Evolutionary conservation across 2,888 invertebrate species (phyloP).

Genomic region (Girardia tigrina): DNA sequence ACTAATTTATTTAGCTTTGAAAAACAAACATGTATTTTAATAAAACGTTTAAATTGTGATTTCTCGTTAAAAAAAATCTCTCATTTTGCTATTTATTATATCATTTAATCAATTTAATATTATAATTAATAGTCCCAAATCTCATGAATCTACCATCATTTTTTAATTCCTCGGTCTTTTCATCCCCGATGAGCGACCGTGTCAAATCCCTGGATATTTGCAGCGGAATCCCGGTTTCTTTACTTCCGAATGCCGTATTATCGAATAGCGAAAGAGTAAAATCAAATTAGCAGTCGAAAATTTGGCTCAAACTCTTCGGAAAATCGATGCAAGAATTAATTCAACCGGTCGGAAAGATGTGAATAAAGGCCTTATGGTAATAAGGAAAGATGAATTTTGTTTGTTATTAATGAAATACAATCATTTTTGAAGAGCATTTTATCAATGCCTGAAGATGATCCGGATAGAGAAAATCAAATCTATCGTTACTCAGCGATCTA

Average conservation of each 20-base stretch:
- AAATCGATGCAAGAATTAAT: constrained; percentile 11
- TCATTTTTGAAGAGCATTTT: constrained; percentile 60
- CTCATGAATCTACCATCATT: not conserved
- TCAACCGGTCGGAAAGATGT: not conserved
- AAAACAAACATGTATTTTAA: too few species aligned
- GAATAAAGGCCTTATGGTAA: not conserved
- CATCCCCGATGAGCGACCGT: not conserved
- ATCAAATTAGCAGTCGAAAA: constrained; percentile 31
- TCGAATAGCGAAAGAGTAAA: not conserved
- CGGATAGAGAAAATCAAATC: constrained; percentile 58
- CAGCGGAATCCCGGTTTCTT: constrained; percentile 31
- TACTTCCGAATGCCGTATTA: constrained; percentile 34
- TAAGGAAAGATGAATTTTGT: not conserved
- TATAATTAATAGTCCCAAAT: not conserved
- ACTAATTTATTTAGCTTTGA: too few species aligned
- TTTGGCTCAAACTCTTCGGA: constrained; percentile 25
- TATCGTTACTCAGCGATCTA: constrained; percentile 91
- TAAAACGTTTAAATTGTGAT: too few species aligned
- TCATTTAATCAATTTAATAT: not conserved
- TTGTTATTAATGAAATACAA: not conserved
- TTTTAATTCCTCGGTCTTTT: not conserved
- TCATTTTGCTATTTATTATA: too few species aligned
- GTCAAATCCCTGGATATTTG: constrained; percentile 27
- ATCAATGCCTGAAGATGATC: constrained; percentile 73
- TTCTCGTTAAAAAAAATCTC: too few species aligned